These are phyloP conservation scores for Albula goreensis DNA, from an alignment of 2,113 vertebrate species.

Conservation along the genomic window DNA sequence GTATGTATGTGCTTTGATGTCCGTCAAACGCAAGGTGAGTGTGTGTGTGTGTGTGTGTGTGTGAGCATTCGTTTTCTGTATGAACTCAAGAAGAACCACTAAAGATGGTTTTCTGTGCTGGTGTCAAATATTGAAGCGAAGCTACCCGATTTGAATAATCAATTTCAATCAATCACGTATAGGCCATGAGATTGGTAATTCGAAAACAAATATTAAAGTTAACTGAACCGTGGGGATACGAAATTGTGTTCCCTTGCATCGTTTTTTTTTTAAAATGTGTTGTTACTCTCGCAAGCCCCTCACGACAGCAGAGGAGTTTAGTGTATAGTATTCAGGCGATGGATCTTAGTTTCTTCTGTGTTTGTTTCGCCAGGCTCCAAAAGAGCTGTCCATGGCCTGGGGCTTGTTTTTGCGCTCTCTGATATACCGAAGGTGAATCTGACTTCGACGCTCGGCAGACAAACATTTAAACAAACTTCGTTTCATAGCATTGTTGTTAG, in stretches of 20 bases:
- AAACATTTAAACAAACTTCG: background rate
- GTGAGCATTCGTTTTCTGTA: background rate
- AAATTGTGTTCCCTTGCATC: no score
- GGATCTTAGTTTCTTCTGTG: background rate
- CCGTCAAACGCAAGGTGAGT: background rate
- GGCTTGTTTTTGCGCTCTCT: background rate
- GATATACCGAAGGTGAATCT: background rate
- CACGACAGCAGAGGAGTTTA: background rate
- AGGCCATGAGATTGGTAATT: no score
- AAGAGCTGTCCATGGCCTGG: background rate
- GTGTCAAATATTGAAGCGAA: background rate
- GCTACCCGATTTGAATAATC: background rate
- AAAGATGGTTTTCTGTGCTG: background rate
- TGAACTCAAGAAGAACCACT: background rate
- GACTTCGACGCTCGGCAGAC: background rate
- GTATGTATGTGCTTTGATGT: background rate
- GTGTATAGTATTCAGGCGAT: conserved; percentile 14
- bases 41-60: background rate
- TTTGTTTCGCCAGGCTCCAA: background rate
- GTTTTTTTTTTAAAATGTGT: no score
- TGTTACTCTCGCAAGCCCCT: background rate
- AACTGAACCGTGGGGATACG: no score
- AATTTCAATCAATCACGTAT: background rate
- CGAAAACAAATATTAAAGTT: no score
- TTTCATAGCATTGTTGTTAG: background rate